phyloP scores from a whole-genome alignment of 1,140 invertebrate genomes.

The Aplysia californica region DNA sequence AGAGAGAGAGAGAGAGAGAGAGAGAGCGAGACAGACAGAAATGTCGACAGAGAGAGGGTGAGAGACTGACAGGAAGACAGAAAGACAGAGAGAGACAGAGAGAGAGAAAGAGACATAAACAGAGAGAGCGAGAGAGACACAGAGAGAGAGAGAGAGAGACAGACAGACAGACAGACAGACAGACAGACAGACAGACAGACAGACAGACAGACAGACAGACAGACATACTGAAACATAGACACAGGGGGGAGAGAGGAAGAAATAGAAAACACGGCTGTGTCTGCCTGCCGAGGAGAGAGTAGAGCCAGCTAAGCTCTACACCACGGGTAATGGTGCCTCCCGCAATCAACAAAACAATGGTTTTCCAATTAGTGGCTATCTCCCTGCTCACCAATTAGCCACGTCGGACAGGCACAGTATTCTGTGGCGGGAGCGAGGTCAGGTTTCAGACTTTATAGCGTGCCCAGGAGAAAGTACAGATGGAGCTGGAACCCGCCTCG shows the following conservation, averaged over 20 bases:
- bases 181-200: background rate
- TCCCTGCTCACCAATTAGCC: background rate
- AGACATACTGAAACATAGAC: background rate
- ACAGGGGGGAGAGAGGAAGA: background rate
- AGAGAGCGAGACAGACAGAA: background rate
- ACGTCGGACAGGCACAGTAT: background rate
- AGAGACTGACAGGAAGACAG: conserved; percentile 20
- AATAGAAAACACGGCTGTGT: background rate
- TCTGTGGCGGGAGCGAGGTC: background rate
- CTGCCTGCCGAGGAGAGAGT: background rate
- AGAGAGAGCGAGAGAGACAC: background rate
- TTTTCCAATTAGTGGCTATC: too few species aligned
- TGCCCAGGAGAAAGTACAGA: too few species aligned
- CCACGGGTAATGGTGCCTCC: background rate
- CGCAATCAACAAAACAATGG: background rate
- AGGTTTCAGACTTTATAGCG: too few species aligned
- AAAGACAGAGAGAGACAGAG: conserved; percentile 14
- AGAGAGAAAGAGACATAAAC: conserved; percentile 1
- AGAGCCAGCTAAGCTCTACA: background rate
- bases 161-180: conserved; percentile 19
- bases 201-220: background rate
- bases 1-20: conserved; percentile 6
- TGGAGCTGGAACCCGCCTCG: too few species aligned
- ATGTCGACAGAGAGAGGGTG: conserved; percentile 10
- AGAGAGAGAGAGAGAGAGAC: conserved; percentile 23